Evolutionary conservation across 2,888 invertebrate species (phyloP), one percentile per base, ranked within the genome.

Genomic region (Aphidius colemani): DNA sequence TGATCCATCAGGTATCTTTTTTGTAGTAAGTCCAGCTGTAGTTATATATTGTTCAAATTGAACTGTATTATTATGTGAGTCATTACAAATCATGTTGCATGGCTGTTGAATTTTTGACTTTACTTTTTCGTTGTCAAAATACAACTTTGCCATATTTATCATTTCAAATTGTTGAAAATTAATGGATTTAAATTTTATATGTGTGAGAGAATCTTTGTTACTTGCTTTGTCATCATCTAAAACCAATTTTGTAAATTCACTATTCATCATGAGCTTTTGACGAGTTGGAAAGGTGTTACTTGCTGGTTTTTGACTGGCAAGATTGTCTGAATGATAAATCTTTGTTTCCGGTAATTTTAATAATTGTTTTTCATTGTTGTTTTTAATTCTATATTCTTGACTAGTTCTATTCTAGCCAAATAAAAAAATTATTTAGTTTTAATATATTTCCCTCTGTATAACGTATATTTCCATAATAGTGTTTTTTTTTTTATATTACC

Each of bases 51-150:
- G 71, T 64, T 63, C 66, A 63, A 70, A 70, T 60, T 70, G 70
- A 49, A 73, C 69, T 10, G 69, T 53, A 44, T 66, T 69, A 50
- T 66, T 70, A 64, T 66, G 61, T 13, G 67, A 66, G 61, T 72
- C 71, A 53, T 71, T 70, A 61, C 72, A 69, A 51, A 71, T 63
- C 70, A 70, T 69, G 61, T 72, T 70, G 53, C 72, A 71, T 13
- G 69, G 72, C 69, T 72, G 72, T 53, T 67, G 63, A 18, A 72
- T 60, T 61, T 69, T 65, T 59, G 68, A 68, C 55, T 57, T 39
- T 45, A 58, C 40, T 18, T 56, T 56, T 57, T 69, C 66, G 63
- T 71, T 68, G 58, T 66, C 58, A 53, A 67, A 53, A 61, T 65
- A 70, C 39, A 71, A 59, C 53, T 70, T 69, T 10, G 63, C 69